A percentile compares a stretch with the other conserved stretches of the same genome.
Conservation (phyloP, 2,113 vertebrate species). For the Galeopterus variegatus region DNA sequence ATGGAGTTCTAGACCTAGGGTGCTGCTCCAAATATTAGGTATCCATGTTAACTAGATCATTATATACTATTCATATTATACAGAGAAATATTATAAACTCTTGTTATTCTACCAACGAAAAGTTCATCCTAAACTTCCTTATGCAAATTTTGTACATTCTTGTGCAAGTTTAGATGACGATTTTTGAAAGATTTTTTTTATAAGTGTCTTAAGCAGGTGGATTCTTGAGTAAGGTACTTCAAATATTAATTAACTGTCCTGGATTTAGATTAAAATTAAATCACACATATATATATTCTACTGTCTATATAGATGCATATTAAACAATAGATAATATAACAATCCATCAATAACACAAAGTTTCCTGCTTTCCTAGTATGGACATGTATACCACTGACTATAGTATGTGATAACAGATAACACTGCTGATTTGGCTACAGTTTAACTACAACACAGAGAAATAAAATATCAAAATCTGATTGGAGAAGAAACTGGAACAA, state of each 20-base stretch:
- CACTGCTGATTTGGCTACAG: neutral
- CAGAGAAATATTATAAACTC: neutral
- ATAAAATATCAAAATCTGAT: neutral
- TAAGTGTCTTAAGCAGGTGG: neutral
- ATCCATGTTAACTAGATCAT: neutral
- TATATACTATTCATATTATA: neutral
- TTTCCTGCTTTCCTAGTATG: neutral
- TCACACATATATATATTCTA: neutral
- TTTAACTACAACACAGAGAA: neutral
- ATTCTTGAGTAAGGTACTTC: neutral
- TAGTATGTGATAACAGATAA: neutral
- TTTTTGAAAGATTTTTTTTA: constrained; percentile 34
- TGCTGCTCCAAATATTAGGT: neutral
- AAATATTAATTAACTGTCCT: neutral
- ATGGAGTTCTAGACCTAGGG: neutral
- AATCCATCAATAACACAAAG: neutral
- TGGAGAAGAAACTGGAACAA: neutral
- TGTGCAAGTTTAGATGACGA: neutral
- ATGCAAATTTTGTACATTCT: neutral
- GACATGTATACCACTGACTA: neutral
- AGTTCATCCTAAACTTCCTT: neutral
- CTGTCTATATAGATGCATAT: neutral
- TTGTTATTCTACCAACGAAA: constrained; percentile 5
- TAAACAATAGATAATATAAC: neutral
- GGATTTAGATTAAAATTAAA: neutral